phyloP scores from a whole-genome alignment of 2,888 invertebrate genomes.

The Sinhomidia bicolor region DNA sequence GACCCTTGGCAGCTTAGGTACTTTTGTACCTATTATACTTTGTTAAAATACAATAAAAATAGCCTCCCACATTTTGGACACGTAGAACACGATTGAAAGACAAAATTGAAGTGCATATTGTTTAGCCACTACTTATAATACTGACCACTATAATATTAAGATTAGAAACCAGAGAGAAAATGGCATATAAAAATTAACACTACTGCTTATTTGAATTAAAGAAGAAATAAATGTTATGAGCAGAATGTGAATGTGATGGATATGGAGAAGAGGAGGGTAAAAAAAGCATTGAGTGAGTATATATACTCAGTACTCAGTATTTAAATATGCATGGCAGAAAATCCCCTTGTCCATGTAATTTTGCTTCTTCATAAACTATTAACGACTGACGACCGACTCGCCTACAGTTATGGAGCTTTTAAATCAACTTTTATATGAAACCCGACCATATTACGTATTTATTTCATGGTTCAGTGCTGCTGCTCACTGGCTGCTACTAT shows the following conservation, averaged over 20 bases:
- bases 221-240: not conserved
- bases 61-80: too few species aligned
- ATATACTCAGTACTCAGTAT: not conserved
- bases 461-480: not conserved
- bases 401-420: not conserved
- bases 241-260: not conserved
- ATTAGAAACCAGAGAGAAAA: not conserved
- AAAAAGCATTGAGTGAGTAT: too few species aligned
- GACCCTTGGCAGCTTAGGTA: too few species aligned
- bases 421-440: not conserved
- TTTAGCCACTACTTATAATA: too few species aligned
- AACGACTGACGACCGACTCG: not conserved
- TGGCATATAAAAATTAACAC: not conserved
- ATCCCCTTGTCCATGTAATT: slow-evolving; percentile 43
- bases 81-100: too few species aligned
- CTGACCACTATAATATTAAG: not conserved
- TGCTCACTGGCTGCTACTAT: slow-evolving; percentile 1
- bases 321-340: slow-evolving; percentile 58
- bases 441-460: not conserved
- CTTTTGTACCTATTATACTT: too few species aligned
- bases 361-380: slow-evolving; percentile 56
- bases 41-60: too few species aligned
- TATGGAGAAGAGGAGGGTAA: not conserved
- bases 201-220: not conserved
- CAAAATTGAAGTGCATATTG: too few species aligned